phyloP scores from a whole-genome alignment of 2,888 invertebrate genomes.

The Bursaphelenchus okinawaensis region DNA sequence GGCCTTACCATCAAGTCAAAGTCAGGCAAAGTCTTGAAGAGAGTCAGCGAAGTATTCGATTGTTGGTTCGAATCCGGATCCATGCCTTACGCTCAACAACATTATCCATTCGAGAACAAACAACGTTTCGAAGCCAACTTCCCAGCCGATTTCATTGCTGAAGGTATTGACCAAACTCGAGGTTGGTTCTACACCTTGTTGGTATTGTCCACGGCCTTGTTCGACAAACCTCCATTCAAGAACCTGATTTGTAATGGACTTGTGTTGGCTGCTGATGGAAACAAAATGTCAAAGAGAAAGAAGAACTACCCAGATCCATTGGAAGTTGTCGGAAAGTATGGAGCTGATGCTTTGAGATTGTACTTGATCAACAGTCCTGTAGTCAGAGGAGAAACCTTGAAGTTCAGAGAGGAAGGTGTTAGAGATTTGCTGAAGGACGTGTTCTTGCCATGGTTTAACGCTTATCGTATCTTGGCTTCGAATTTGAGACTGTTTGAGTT shows the following conservation, averaged over 20 bases:
- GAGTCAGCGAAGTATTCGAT: conserved; percentile 92
- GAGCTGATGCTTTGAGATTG: conserved; percentile 89
- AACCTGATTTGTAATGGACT: conserved; percentile 93
- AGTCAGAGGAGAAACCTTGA: conserved; percentile 87
- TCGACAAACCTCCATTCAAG: conserved; percentile 92
- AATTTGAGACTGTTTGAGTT: conserved; percentile 76
- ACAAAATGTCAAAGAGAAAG: conserved; percentile 98
- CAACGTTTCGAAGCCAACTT: conserved; percentile 78
- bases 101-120: conserved; percentile 88
- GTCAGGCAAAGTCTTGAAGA: conserved; percentile 75
- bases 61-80: conserved; percentile 99
- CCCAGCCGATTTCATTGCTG: conserved; percentile 87
- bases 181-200: conserved; percentile 83
- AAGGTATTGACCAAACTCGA: conserved; percentile 41
- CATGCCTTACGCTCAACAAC: conserved; percentile 95
- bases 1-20: conserved; percentile 84
- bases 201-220: conserved; percentile 88
- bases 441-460: conserved; percentile 83
- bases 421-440: conserved; percentile 92
- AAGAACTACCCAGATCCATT: conserved; percentile 97
- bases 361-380: conserved; percentile 97
- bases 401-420: conserved; percentile 87
- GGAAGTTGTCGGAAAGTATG: conserved; percentile 78
- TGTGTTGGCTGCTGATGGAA: conserved; percentile 85
- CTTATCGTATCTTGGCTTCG: conserved; percentile 79